Conservation (phyloP, 2,888 invertebrate species). For the Stenchaetothrips biformis region DNA sequence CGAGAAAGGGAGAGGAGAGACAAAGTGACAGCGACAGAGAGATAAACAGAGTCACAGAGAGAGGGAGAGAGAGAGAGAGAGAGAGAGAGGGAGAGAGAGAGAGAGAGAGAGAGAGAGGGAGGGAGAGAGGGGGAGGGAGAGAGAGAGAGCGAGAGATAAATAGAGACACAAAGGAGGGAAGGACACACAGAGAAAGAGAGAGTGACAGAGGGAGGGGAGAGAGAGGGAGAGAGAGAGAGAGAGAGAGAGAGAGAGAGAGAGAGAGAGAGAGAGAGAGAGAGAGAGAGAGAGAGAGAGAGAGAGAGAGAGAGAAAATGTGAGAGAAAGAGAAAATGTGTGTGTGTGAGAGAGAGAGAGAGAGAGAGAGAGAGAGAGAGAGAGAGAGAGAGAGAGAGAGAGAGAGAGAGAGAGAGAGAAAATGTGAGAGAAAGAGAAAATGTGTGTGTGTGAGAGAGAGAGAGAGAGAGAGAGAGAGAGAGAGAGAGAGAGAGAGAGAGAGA, state of each 20-base stretch:
- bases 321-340: slow-evolving; percentile 7
- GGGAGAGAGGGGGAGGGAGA: slow-evolving; percentile 26
- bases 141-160: slow-evolving; percentile 27
- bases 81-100: too few relatives aligned
- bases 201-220: slow-evolving; percentile 7
- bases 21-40: too few relatives aligned
- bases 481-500: too few relatives aligned
- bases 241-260: background rate
- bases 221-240: background rate
- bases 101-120: slow-evolving; percentile 11
- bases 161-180: slow-evolving; percentile 13
- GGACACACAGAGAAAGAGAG: background rate
- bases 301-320: slow-evolving; percentile 18
- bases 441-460: too few relatives aligned
- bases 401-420: background rate
- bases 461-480: too few relatives aligned
- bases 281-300: background rate
- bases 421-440: too few relatives aligned
- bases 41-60: too few relatives aligned
- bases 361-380: slow-evolving; percentile 14
- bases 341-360: slow-evolving; percentile 12
- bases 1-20: too few relatives aligned
- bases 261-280: background rate
- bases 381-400: slow-evolving; percentile 12
- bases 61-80: too few relatives aligned